Conservation (phyloP, 1,140 invertebrate species). For the Aporrectodea caliginosa region DNA sequence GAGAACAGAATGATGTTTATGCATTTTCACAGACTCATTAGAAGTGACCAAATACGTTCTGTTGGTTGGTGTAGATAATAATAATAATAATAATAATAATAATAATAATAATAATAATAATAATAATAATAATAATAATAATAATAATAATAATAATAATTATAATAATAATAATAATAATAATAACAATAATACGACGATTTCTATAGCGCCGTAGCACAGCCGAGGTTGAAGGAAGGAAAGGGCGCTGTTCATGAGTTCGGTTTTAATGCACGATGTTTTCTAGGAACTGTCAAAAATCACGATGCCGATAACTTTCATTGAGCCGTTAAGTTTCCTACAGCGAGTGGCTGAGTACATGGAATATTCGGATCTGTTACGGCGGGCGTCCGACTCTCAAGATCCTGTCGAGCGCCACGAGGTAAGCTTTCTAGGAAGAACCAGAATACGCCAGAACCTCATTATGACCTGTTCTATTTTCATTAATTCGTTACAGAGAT, state of each 20-base stretch:
- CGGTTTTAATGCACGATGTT: background rate
- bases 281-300: conserved; percentile 84
- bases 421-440: too few species aligned
- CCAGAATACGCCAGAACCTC: too few species aligned
- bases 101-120: too few species aligned
- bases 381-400: conserved; percentile 68
- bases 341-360: conserved; percentile 91
- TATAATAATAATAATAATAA: background rate
- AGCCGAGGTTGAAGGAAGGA: background rate
- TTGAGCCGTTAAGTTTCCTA: conserved; percentile 91
- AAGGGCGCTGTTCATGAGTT: background rate
- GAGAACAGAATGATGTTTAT: too few species aligned
- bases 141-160: background rate
- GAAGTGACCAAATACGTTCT: too few species aligned
- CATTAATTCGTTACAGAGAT: too few species aligned
- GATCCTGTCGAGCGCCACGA: conserved; percentile 76
- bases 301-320: conserved; percentile 94
- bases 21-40: too few species aligned
- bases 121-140: too few species aligned
- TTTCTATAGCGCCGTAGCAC: background rate
- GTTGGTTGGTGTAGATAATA: too few species aligned
- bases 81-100: too few species aligned
- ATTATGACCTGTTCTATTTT: too few species aligned
- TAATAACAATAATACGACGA: background rate
- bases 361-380: conserved; percentile 84